A percentile compares a stretch with the other conserved stretches of the same genome.
Evolutionary conservation across 2,888 invertebrate species (phyloP).

Genomic region (Leucophora obtusa): DNA sequence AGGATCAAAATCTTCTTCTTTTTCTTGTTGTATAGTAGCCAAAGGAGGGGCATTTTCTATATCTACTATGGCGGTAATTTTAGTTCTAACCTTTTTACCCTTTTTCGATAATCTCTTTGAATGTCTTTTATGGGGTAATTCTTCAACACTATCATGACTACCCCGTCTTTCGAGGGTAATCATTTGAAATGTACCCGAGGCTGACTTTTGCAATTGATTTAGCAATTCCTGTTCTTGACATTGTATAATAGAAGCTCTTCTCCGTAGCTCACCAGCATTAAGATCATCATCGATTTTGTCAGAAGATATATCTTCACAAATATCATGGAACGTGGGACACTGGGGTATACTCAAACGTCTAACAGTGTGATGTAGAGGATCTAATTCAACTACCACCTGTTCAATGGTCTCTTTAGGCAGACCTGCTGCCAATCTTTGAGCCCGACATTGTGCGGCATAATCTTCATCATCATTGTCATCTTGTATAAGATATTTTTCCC

Average conservation of each 20-base stretch:
- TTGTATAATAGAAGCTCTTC: constrained; percentile 80
- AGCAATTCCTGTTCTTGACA: constrained; percentile 79
- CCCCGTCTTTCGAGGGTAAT: constrained; percentile 75
- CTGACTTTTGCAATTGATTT: constrained; percentile 76
- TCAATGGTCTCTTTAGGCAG: constrained; percentile 65
- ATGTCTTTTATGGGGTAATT: constrained; percentile 61
- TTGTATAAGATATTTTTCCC: constrained; percentile 82
- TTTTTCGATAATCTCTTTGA: constrained; percentile 72
- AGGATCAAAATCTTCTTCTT: constrained; percentile 62
- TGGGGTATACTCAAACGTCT: constrained; percentile 76
- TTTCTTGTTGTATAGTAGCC: constrained; percentile 34
- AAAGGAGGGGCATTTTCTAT: constrained; percentile 71
- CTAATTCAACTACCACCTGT: constrained; percentile 69
- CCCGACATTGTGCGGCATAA: constrained; percentile 55
- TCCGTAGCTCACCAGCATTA: constrained; percentile 80
- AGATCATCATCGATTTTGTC: constrained; percentile 80
- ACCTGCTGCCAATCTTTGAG: constrained; percentile 65
- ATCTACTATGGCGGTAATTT: constrained; percentile 76
- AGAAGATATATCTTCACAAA: constrained; percentile 80
- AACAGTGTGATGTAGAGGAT: constrained; percentile 73
- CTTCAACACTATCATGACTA: constrained; percentile 72
- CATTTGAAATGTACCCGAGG: constrained; percentile 74
- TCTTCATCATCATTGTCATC: constrained; percentile 79
- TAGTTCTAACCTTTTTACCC: constrained; percentile 74
- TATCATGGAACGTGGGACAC: constrained; percentile 80